Base-by-base conservation (phyloP, 2,113 vertebrate species). In the Jaculus jaculus region DNA sequence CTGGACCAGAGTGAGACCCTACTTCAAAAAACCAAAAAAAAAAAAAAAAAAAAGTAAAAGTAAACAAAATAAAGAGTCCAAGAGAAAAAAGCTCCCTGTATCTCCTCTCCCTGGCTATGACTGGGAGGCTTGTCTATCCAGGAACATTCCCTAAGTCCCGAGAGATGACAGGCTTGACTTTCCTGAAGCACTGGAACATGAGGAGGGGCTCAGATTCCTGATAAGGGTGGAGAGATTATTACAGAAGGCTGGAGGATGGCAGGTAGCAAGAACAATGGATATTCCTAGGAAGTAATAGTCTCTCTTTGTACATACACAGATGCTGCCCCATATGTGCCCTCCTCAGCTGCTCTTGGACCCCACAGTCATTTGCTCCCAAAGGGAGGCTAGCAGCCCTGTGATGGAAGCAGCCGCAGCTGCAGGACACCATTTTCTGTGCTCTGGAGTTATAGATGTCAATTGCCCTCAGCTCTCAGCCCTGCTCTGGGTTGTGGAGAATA, bases 381-480 rank as follows among this genome's bases (percentile, higher is more conserved):
- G 63, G 34, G 60, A 82, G 42, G 30, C 72, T 60, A 24, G 23
- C 18, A 21, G 8, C 60, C 84, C 72, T 80, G 28, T 47, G 74
- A 75, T 72, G 66, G 83, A 90, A 75, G 90, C 69, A 73, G 78
- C 54, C 32, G 58, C 23, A 39, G 26, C 42, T 7, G 54, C 92
- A 89, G 58, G 85, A 75, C 63, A 51, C 72, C 6, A 1, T 80
- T 89, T 88, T 39, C 61, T 82, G 54, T 32, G 13, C 90, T 93
- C 69, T 81, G 20, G 63, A 94, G 21, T 42, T 90, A 32, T 71
- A 87, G 63, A 84, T 84, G 58, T 63, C 83, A 94, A 87, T 90
- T 63, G 84, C 71, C 65, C 60, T 82, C 30, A 84, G 83, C 77
- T 26, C 12, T 75, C 37, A 73, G 60, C 87, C 32, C 51, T 58